Evolutionary conservation across 1,140 invertebrate species (phyloP), one percentile per base, ranked within the genome.

Genomic region (Zaprionus nigranus): DNA sequence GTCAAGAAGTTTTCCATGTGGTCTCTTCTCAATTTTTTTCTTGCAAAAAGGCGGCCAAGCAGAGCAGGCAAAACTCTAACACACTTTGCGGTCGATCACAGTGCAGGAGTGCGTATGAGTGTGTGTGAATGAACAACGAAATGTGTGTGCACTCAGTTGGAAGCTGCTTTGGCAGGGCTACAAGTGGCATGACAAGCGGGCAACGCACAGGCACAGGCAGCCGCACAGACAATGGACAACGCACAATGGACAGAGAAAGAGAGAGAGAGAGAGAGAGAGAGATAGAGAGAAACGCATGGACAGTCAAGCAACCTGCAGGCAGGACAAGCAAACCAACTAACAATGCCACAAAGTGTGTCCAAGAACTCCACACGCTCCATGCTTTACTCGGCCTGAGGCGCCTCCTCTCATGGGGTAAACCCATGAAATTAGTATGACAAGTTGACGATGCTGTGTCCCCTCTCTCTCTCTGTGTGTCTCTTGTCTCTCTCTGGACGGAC

Each of bases 351-450:
- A 46, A 46, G 40, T 46, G 40, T 46, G 40, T 46, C 40, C 40
- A 46, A 46, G 40, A 46, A 46, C 40, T 46, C 40, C n/a, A 43
- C 40, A n/a, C 20, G 15, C 60, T 64, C 15, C 30, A 30, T 15
- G 71, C 34, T 40, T 15, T 5, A n/a, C 13, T 5, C 38, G 38
- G 13, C 15, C 40, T 56, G 57, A 36, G 58, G 53, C 38, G 17
- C 51, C 59, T n/a, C 51, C 59, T 65, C 61, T 34, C 38, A 51
- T 22, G 30, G 7, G 30, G 54, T 22, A 22, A 53, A 36, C 28
- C 75, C 79, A 75, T 79, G 67, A 85, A 85, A 85, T 85, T 85
- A 85, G 82, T 85, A 78, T 86, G 82, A 86, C 82, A 85, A 86
- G 82, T 86, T 86, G 82, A 78, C 78, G 68, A 73, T 71, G 80